phyloP scores from a whole-genome alignment of 64 coral and sea anemone species.

The Orbicella faveolata region DNA sequence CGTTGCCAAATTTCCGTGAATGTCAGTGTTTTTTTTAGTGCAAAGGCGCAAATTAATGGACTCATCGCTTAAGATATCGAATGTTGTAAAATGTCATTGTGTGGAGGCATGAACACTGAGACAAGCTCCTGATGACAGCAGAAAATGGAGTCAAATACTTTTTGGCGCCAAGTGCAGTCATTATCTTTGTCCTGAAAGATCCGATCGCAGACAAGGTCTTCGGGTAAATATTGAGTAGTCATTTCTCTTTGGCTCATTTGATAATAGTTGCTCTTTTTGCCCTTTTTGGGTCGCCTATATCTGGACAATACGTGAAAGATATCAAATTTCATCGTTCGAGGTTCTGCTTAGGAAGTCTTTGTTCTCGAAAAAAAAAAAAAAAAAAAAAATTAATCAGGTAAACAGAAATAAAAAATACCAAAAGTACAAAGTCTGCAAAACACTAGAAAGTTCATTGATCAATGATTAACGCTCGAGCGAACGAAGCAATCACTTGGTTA shows the following conservation, averaged over 20 bases:
- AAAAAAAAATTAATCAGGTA: too few relatives aligned
- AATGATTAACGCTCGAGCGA: background rate
- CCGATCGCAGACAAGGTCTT: constrained; percentile 1
- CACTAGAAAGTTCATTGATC: background rate
- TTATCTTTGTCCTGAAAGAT: constrained; percentile 16
- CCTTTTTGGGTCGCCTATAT: background rate
- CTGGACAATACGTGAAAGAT: background rate
- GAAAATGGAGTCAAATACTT: background rate
- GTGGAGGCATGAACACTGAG: constrained; percentile 28
- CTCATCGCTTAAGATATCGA: constrained; percentile 3
- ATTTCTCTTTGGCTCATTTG: background rate
- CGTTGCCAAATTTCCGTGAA: background rate
- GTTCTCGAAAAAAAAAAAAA: too few relatives aligned
- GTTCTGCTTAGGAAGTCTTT: background rate
- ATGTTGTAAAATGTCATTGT: background rate
- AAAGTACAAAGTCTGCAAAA: background rate
- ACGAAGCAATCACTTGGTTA: background rate
- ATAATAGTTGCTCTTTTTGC: background rate
- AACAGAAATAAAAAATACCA: background rate
- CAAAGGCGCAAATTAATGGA: background rate
- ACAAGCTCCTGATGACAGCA: constrained; percentile 15
- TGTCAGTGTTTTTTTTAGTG: background rate
- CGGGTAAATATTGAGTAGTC: background rate
- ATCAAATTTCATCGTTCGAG: background rate
- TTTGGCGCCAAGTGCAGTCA: background rate